These are phyloP conservation scores for Drosophila pegasa DNA, from an alignment of 2,888 invertebrate genomes.

Conservation along the genomic window DNA sequence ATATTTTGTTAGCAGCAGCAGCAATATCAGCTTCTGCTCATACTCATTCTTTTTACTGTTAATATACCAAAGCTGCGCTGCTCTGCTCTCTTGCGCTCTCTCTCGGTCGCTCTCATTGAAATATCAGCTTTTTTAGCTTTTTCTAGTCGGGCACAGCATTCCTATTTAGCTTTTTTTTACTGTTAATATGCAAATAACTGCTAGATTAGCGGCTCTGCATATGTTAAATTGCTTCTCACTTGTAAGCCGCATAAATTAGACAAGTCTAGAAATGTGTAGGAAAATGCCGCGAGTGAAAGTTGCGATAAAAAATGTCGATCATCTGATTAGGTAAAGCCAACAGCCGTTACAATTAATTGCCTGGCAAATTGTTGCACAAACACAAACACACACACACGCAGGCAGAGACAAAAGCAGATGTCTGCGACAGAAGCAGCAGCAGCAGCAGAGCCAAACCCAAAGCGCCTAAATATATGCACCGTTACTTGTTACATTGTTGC, in stretches of 20 bases:
- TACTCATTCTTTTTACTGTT: too few relatives aligned
- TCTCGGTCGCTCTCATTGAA: neutral
- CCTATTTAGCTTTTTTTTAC: neutral
- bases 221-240: constrained; percentile 1
- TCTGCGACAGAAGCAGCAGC: neutral
- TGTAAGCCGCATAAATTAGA: constrained; percentile 22
- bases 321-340: constrained; percentile 24
- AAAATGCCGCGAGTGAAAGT: constrained; percentile 41
- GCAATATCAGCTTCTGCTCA: too few relatives aligned
- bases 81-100: neutral
- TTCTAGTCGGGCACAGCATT: neutral
- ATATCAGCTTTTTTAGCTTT: neutral
- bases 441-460: constrained; percentile 9
- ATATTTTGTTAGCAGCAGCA: too few relatives aligned
- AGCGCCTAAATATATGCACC: constrained; percentile 20
- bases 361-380: constrained; percentile 48
- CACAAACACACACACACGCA: neutral
- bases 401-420: neutral
- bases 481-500: constrained; percentile 55
- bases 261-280: constrained; percentile 16
- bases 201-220: neutral
- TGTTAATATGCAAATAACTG: constrained; percentile 9
- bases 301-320: constrained; percentile 16
- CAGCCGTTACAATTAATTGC: constrained; percentile 44
- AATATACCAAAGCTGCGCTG: too few relatives aligned